Percentiles rank a stretch among this genome's conserved stretches.
These are phyloP conservation scores for Lasioglossum baleicum DNA, from an alignment of 1,140 invertebrate genomes.

Conservation along the genomic window DNA sequence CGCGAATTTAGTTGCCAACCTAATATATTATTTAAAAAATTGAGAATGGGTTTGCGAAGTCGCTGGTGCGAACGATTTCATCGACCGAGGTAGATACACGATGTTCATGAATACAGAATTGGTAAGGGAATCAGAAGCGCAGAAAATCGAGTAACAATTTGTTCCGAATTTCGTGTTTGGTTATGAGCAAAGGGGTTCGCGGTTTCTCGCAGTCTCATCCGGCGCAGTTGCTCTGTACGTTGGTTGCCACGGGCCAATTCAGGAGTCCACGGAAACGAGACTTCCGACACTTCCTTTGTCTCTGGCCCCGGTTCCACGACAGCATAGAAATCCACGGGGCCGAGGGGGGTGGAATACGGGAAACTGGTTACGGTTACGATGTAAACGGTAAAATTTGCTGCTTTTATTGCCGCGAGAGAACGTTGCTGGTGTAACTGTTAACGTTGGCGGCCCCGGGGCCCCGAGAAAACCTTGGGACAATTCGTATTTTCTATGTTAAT, in stretches of 20 bases:
- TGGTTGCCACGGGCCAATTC: conserved; percentile 10
- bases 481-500: conserved; percentile 75
- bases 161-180: conserved; percentile 11
- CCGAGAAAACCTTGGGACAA: conserved; percentile 25
- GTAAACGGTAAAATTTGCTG: conserved; percentile 58
- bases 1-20: too few species aligned
- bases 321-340: not conserved
- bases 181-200: not conserved
- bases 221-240: conserved; percentile 1
- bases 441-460: not conserved
- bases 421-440: conserved; percentile 49
- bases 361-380: conserved; percentile 13
- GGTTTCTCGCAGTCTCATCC: not conserved
- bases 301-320: not conserved
- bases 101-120: too few species aligned
- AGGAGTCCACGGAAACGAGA: conserved; percentile 23
- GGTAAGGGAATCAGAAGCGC: not conserved
- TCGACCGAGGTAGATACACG: too few species aligned
- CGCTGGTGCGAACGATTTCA: too few species aligned
- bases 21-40: too few species aligned
- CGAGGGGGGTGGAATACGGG: not conserved
- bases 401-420: conserved; percentile 61
- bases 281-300: conserved; percentile 28
- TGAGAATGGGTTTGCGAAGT: too few species aligned
- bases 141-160: not conserved